phyloP scores from a whole-genome alignment of 2,113 vertebrate species.

The Aleadryas rufinucha region DNA sequence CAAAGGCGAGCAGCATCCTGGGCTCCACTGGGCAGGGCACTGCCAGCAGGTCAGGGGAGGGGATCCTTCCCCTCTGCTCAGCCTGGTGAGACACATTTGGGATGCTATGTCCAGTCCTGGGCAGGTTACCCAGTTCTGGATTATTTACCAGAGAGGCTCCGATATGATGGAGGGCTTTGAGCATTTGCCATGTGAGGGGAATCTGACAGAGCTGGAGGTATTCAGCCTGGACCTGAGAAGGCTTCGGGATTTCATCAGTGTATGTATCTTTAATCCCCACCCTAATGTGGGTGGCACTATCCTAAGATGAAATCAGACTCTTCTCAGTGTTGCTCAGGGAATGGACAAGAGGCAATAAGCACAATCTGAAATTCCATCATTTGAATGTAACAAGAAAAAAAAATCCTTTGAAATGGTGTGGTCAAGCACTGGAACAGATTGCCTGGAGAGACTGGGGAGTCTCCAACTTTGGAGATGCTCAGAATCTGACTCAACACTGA shows the following conservation, averaged over 20 bases:
- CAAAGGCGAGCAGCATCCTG: neutral
- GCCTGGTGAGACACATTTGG: neutral
- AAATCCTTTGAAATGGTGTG: rapidly evolving
- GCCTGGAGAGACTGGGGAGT: neutral
- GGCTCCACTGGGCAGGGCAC: neutral
- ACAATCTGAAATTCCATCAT: neutral
- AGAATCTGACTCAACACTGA: neutral
- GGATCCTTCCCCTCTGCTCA: neutral
- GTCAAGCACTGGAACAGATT: neutral
- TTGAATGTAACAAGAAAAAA: neutral
- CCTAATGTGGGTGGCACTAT: no score
- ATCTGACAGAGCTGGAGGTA: neutral
- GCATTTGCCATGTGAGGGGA: neutral
- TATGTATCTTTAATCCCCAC: no score
- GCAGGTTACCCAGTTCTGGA: neutral
- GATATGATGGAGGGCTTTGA: neutral
- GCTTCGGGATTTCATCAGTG: neutral
- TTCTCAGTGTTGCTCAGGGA: neutral
- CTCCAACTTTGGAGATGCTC: neutral
- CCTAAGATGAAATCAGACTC: neutral
- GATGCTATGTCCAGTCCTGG: neutral
- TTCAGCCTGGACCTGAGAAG: neutral
- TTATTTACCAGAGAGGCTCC: neutral
- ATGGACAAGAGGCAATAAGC: neutral
- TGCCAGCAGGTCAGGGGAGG: neutral